Conservation (phyloP, 2,113 vertebrate species). For the Brienomyrus longianalis region DNA sequence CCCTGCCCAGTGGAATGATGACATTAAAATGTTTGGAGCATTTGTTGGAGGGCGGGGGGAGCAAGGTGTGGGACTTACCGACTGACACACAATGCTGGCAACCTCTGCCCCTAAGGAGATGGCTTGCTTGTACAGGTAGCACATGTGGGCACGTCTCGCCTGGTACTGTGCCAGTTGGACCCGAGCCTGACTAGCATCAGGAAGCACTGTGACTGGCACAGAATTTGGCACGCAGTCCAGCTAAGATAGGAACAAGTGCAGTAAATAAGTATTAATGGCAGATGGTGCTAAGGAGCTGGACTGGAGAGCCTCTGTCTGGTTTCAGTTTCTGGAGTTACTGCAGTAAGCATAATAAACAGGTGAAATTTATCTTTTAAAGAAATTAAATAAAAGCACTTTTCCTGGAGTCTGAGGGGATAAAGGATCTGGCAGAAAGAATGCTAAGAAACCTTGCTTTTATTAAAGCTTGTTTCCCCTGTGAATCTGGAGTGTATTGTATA, state of each 20-base stretch:
- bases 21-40: not conserved
- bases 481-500: not conserved
- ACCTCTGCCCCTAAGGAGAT: constrained; percentile 63
- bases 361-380: not conserved
- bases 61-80: constrained; percentile 52
- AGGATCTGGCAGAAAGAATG: not conserved
- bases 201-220: constrained; percentile 35
- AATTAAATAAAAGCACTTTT: not conserved
- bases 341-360: not conserved
- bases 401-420: not conserved
- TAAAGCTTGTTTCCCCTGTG: not conserved
- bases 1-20: not conserved
- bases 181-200: constrained; percentile 39
- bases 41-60: not conserved
- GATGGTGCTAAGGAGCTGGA: not conserved
- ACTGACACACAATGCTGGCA: constrained; percentile 65
- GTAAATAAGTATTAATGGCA: not conserved
- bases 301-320: not conserved
- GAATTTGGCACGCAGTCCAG: constrained; percentile 54
- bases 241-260: constrained; percentile 44
- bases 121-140: constrained; percentile 58
- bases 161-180: constrained; percentile 49
- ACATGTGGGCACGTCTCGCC: constrained; percentile 57
- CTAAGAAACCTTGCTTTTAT: not conserved
- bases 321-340: not conserved